Evolutionary conservation across 2,797 vertebrate species (phyloP).

Genomic region (Tangara arthus): DNA sequence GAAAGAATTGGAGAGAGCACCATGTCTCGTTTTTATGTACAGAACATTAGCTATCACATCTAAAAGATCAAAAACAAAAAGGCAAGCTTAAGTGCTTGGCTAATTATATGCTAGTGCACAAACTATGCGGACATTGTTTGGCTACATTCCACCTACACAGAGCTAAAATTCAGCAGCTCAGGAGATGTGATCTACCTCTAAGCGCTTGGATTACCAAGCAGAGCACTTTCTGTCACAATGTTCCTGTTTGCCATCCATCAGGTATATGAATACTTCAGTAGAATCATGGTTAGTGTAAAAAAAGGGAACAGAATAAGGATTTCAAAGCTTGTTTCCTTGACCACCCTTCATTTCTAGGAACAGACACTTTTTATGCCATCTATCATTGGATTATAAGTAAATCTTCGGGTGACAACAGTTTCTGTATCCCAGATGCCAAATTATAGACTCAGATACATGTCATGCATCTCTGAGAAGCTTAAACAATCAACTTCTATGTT

Average conservation of each 20-base stretch:
- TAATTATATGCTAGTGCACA: background rate
- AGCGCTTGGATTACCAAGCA: background rate
- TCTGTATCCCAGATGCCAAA: constrained; percentile 4
- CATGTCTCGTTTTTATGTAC: constrained; percentile 15
- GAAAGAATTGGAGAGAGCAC: background rate
- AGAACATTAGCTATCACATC: background rate
- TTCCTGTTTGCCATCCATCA: background rate
- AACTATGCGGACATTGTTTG: background rate
- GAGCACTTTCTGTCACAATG: background rate
- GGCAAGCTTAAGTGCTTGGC: background rate
- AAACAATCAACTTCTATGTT: background rate
- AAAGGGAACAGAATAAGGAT: background rate
- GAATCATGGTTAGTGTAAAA: background rate
- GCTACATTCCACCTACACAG: background rate
- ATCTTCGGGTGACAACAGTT: background rate
- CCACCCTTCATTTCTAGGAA: background rate
- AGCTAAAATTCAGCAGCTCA: background rate
- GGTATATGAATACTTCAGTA: background rate
- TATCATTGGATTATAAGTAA: background rate
- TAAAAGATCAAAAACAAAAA: constrained; percentile 30
- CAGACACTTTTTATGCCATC: background rate
- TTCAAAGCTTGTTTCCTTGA: background rate
- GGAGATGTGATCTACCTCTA: background rate
- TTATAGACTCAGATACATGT: background rate
- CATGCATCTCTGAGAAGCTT: background rate